Base-by-base conservation (phyloP, 1,140 invertebrate genomes). In the Watersipora subatra region DNA sequence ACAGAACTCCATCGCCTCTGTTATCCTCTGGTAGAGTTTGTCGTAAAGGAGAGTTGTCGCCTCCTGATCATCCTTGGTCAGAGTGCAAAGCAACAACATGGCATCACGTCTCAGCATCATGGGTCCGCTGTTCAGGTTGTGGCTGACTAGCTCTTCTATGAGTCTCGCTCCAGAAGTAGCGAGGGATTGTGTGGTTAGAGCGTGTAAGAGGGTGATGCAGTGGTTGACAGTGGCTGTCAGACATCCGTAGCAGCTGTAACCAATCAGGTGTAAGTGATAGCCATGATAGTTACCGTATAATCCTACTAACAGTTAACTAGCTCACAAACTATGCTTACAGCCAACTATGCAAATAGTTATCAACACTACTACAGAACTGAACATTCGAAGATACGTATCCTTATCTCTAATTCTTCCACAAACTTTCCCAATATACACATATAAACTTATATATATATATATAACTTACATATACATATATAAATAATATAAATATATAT, bases 121-220 rank as follows among this genome's bases (percentile, higher is more conserved):
- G 86, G 76, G 87, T 84, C 69, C 92, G 82, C 80, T 77, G 1
- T 81, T 72, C 69, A 97, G 80, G 84, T 96, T 96, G 74, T 93
- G 88, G 72, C 92, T 89, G 1, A 95, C 86, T 7, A 97, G 80
- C 75, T 96, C 92, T 71, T 90, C 87, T 15, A 96, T 89, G 27
- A 66, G 62, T 19, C 2, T 24, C 17, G 1, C 22, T 46, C 7
- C 62, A 17, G 7, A 7, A 7, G 62, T 7, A 34, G 24, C 62
- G 17, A 59, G 22, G 34, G 34, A 46, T n/a, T 46, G 34, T 12
- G 34, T 46, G 34, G 34, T 12, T 7, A 46, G 82, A n/a, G 93
- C 92, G 57, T 92, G 84, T 29, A 98, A 81, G 22, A 97, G 75
- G 2, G 92, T 96, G 1, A 97, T 84, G 80, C 93, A 95, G 78